Evolutionary conservation across 2,888 invertebrate genomes (phyloP).

Genomic region (Acleris laterana): DNA sequence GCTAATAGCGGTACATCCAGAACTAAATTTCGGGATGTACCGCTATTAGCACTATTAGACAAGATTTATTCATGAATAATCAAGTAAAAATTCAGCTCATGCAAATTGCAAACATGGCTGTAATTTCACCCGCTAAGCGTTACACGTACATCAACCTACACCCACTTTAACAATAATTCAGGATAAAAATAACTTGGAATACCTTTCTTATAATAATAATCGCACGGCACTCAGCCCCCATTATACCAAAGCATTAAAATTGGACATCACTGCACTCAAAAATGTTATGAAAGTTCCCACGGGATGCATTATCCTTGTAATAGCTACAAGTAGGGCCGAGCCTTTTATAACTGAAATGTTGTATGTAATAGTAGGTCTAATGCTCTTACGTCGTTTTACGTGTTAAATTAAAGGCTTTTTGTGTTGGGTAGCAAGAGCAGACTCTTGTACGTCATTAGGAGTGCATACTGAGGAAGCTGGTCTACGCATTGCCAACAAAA

Average conservation of each 20-base stretch:
- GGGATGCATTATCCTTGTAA: conserved; percentile 64
- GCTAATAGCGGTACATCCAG: too few species aligned
- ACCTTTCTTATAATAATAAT: conserved; percentile 32
- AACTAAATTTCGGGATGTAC: too few species aligned
- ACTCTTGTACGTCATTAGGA: conserved; percentile 33
- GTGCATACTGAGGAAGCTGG: conserved; percentile 9
- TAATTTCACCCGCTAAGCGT: neutral
- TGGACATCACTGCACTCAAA: conserved; percentile 47
- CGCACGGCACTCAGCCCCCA: conserved; percentile 16
- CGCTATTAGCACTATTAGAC: too few species aligned
- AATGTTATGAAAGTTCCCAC: conserved; percentile 63
- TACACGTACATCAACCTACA: neutral
- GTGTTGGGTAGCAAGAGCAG: conserved; percentile 17
- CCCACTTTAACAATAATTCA: conserved; percentile 3
- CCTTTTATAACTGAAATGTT: neutral
- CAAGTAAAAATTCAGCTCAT: neutral
- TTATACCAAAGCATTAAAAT: conserved; percentile 32
- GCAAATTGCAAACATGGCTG: neutral
- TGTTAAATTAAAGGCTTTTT: neutral
- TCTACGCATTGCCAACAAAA: conserved; percentile 28
- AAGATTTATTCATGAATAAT: too few species aligned
- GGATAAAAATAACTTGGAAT: conserved; percentile 13
- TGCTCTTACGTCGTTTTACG: neutral
- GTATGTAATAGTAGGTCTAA: neutral
- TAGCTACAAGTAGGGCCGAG: conserved; percentile 59